Evolutionary conservation across 2,888 invertebrate genomes (phyloP), one percentile per base, ranked within the genome.

Genomic region (Erpobdella octoculata): DNA sequence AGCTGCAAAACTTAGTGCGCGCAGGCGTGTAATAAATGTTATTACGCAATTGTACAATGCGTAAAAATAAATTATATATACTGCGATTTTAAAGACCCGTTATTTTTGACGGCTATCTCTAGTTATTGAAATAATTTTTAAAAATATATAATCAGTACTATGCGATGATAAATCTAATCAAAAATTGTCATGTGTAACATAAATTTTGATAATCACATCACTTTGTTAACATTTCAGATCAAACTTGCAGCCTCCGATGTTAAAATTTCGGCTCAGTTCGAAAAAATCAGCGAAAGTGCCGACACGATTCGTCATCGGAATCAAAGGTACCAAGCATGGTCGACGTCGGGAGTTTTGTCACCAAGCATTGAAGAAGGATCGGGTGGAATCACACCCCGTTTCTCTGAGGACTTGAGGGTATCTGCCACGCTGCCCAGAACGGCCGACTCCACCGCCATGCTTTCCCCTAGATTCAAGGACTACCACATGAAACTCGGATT

Each of bases 251-350:
- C 53, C 21, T 25, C 21, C 21, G 53, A 53, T 28, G 53, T 53
- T 2, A 53, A 53, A n/a, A 53, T 53, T 25, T 21, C 53, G 28
- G 53, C 21, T 8, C 53, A 53, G 21, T 28, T 53, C 21, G 53
- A 28, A 28, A 53, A 28, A 53, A 53, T 53, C 21, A 53, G 53
- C 53, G 53, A 53, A 4, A 28, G 28, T 25, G 53, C 53, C 53
- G 53, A 53, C 53, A 53, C 21, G 28, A 53, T 53, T 9, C 53
- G 53, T 25, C 53, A 53, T 25, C 21, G 28, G 28, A 25, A 25
- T 53, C 53, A 53, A 15, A 53, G 53, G 18, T 53, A 53, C 53
- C 53, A 53, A 28, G 28, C 53, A 8, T 53, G 53, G 53, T 53
- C 53, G 28, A 28, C 28, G 1, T 53, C 53, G 2, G 53, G 53